A percentile compares a stretch with the other conserved stretches of the same genome.
phyloP scores from a whole-genome alignment of 35 echinoderm and acorn worm genomes.

The Hemicentrotus pulcherrimus region DNA sequence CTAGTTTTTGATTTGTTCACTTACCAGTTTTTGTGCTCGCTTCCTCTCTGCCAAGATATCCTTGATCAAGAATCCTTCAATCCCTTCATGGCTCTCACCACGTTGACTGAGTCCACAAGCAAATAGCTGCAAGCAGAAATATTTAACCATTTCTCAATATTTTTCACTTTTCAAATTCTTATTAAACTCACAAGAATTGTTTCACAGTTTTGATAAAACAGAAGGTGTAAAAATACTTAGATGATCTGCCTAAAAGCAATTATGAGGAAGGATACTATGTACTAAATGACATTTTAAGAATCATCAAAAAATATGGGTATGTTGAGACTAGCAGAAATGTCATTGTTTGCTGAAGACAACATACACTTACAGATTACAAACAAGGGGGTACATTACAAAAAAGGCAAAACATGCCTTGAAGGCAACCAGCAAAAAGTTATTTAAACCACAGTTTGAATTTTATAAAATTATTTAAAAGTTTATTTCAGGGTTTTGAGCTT shows the following conservation, averaged over 20 bases:
- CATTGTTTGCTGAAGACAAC: too few relatives aligned
- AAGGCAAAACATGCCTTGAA: too few relatives aligned
- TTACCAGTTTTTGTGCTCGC: slow-evolving; percentile 60
- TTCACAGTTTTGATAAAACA: not conserved
- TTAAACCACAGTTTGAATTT: too few relatives aligned
- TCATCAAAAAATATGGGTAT: too few relatives aligned
- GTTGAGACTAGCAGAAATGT: too few relatives aligned
- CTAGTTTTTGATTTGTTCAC: not conserved
- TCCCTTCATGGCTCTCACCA: slow-evolving; percentile 55
- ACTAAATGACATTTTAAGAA: too few relatives aligned
- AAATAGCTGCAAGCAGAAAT: slow-evolving; percentile 62
- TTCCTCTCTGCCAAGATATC: slow-evolving; percentile 65
- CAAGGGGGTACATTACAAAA: too few relatives aligned
- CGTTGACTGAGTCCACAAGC: slow-evolving; percentile 75
- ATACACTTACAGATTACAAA: too few relatives aligned
- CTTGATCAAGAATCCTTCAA: slow-evolving; percentile 68
- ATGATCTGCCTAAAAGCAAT: not conserved
- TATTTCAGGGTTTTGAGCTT: too few relatives aligned
- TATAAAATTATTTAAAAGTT: too few relatives aligned
- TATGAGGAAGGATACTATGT: too few relatives aligned
- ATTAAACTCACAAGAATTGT: not conserved
- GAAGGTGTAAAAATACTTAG: not conserved
- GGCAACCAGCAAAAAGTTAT: too few relatives aligned
- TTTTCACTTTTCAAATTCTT: not conserved
- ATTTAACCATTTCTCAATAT: not conserved